Conservation (phyloP, 2,888 invertebrate species). For the Gastrophysa polygoni region DNA sequence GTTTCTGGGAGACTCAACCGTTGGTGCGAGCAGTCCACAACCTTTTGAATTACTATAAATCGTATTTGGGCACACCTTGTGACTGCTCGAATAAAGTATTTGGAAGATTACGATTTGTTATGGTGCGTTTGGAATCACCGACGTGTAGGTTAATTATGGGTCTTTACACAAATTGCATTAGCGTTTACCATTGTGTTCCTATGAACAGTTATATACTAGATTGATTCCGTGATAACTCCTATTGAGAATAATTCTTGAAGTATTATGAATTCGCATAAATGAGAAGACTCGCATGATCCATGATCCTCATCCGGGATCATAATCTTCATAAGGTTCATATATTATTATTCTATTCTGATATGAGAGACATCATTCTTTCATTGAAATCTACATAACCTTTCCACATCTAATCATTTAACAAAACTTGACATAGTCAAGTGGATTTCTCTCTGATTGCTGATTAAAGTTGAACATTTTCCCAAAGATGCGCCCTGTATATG, state of each 20-base stretch:
- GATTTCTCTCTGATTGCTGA: too few relatives aligned
- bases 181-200: conserved; percentile 21
- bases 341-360: too few relatives aligned
- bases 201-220: conserved; percentile 21
- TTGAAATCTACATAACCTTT: too few relatives aligned
- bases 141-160: conserved; percentile 26
- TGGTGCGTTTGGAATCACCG: conserved; percentile 20
- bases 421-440: too few relatives aligned
- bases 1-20: neutral
- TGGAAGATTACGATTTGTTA: conserved; percentile 28
- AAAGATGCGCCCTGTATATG: too few relatives aligned
- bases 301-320: too few relatives aligned
- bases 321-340: too few relatives aligned
- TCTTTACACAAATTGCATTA: conserved; percentile 26
- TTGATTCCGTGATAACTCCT: conserved; percentile 2
- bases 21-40: conserved; percentile 6
- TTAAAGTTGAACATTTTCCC: too few relatives aligned
- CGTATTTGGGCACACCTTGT: conserved; percentile 27
- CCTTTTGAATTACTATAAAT: conserved; percentile 20
- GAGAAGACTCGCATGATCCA: too few relatives aligned
- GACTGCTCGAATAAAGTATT: conserved; percentile 22
- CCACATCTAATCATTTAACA: too few relatives aligned
- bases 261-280: too few relatives aligned
- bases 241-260: neutral
- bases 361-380: too few relatives aligned